Evolutionary conservation across 2,797 vertebrate species (phyloP).

Genomic region (Tympanoctomys barrerae): DNA sequence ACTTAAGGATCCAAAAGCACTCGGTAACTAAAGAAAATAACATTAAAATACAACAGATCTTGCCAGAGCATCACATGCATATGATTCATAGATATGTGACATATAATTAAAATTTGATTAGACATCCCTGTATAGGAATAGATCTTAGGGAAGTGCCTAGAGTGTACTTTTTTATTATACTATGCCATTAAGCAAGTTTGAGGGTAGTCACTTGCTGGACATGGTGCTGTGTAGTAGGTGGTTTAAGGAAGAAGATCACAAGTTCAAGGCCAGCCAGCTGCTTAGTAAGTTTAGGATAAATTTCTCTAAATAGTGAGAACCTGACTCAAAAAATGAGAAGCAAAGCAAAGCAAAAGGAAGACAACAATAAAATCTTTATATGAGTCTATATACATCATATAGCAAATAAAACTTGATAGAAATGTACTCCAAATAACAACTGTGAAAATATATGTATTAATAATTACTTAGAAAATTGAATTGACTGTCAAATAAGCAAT

Average conservation of each 20-base stretch:
- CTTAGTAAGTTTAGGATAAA: not conserved
- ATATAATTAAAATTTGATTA: not conserved
- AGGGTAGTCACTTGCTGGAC: not conserved
- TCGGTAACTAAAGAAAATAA: not conserved
- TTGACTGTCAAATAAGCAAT: not conserved
- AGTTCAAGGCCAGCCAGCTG: not conserved
- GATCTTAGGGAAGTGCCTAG: not conserved
- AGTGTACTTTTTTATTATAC: not conserved
- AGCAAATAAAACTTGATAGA: not conserved
- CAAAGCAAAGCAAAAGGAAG: not conserved
- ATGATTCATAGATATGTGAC: not conserved
- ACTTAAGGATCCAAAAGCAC: not conserved
- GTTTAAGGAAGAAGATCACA: not conserved
- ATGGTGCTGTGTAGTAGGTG: not conserved
- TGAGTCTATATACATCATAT: not conserved
- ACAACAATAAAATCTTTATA: not conserved
- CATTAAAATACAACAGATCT: slow-evolving; percentile 15
- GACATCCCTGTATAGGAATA: not conserved
- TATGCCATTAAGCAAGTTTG: not conserved
- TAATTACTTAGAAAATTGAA: not conserved
- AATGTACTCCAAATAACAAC: not conserved
- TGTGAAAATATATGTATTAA: not conserved
- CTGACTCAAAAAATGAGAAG: not conserved
- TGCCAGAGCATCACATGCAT: rapidly evolving
- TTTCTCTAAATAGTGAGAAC: not conserved